Evolutionary conservation across 2,113 vertebrate species (phyloP), one percentile per base, ranked within the genome.

Genomic region (Elachura formosa): DNA sequence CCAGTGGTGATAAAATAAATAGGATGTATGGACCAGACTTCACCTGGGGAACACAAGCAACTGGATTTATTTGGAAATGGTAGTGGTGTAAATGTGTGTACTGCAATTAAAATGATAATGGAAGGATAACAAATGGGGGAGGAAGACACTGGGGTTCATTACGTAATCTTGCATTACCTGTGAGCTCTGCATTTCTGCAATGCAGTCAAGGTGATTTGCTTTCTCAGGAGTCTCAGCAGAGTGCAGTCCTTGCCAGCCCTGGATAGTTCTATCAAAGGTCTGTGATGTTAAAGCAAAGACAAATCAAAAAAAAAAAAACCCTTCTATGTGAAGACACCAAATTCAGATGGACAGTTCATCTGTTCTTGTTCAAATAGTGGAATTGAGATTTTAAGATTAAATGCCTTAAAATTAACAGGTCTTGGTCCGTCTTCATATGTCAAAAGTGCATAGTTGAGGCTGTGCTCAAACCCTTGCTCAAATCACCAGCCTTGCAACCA

Each of bases 201-300:
- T 97, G 96, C 96, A 82, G 96, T 97, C 81, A 83, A 73, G 80
- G 72, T 88, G 74, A 95, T 93, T 93, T 96, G 90, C 97, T 96
- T 95, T 94, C 95, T 95, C 67, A 51, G 89, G 81, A 95, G 90
- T 81, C 79, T 92, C 49, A 8, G 92, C 90, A 89, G 90, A 85
- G 91, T 23, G 78, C 78, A 78, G 89, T 54, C 90, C 87, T 77
- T 94, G 87, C 96, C 97, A 84, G 80, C 49, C 38, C 87, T 93
- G 90, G 58, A 45, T 67, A 91, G 78, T 72, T 88, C n/a, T 10
- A 7, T 93, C 85, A 78, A 69, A 81, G 76, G 75, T 84, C 68
- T 76, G 51, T 92, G 67, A 79, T 62, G 24, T 3, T 71, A 34
- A 73, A 76, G 20, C 20, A 41, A 68, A 73, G 56, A 15, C 36